Evolutionary conservation across 1,140 invertebrate species (phyloP).

Genomic region (Atta cephalotes): DNA sequence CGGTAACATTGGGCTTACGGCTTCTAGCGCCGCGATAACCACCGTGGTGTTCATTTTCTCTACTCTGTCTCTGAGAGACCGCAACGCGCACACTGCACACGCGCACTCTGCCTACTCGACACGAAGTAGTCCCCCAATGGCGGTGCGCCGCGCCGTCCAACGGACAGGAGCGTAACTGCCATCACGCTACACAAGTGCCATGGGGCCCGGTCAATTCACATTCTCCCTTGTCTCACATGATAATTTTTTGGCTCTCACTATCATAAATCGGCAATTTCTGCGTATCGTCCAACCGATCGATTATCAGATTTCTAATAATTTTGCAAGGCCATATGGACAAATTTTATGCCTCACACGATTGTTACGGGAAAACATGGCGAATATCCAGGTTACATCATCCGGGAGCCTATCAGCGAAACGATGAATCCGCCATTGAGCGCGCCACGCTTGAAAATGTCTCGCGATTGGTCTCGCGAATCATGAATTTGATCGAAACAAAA

Average conservation of each 20-base stretch:
- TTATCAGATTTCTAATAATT: background rate
- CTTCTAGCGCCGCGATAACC: constrained; percentile 76
- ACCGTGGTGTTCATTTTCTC: constrained; percentile 80
- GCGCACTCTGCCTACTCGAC: constrained; percentile 68
- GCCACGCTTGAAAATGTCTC: constrained; percentile 55
- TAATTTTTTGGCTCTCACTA: background rate
- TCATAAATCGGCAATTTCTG: too few relatives aligned
- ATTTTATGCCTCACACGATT: background rate
- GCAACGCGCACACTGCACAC: constrained; percentile 72
- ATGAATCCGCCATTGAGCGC: constrained; percentile 52
- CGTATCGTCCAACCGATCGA: background rate
- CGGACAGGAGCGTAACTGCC: constrained; percentile 2
- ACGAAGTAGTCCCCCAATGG: constrained; percentile 74
- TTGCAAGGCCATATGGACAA: background rate
- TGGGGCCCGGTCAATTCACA: background rate
- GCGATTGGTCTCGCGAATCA: background rate
- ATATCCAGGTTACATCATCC: background rate
- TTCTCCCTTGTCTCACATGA: too few relatives aligned
- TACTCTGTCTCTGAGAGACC: constrained; percentile 60
- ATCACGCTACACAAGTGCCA: too few relatives aligned
- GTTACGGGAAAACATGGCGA: background rate
- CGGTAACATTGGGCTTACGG: constrained; percentile 76
- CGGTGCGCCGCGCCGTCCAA: constrained; percentile 52
- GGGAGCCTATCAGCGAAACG: constrained; percentile 21
- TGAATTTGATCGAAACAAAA: background rate